A percentile compares a stretch with the other conserved stretches of the same genome.
Conservation (phyloP, 1,140 invertebrate genomes). For the Apis florea region DNA sequence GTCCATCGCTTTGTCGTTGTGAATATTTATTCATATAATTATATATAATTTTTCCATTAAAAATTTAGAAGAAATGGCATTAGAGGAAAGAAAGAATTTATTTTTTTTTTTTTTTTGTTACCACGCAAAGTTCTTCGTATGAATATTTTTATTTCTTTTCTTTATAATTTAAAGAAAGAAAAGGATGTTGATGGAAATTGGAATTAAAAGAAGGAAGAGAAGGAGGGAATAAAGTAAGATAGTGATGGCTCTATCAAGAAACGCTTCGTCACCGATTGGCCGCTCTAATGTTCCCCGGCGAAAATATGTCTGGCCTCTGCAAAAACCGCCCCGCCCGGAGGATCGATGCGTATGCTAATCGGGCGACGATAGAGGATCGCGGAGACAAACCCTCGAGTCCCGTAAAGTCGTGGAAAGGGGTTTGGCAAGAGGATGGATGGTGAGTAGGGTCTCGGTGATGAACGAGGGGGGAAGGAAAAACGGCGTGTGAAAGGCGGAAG, state of each 20-base stretch:
- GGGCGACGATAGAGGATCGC: conserved; percentile 20
- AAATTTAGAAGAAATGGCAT: no score
- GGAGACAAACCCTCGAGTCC: conserved; percentile 34
- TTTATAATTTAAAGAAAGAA: no score
- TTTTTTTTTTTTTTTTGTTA: no score
- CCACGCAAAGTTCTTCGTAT: no score
- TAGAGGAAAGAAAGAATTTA: no score
- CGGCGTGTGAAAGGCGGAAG: neutral
- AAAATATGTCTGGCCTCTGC: conserved; percentile 33
- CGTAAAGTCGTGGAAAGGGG: conserved; percentile 11
- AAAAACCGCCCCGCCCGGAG: conserved; percentile 21
- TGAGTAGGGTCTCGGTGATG: neutral
- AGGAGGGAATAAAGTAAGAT: neutral
- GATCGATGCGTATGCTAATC: conserved; percentile 53
- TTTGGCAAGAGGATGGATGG: neutral
- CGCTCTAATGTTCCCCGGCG: conserved; percentile 20
- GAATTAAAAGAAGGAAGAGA: neutral
- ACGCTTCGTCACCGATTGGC: conserved; percentile 47
- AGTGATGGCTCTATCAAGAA: conserved; percentile 29
- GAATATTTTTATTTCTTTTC: no score
- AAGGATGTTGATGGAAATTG: neutral
- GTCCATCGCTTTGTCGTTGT: no score
- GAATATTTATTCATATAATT: no score
- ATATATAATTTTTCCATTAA: no score
- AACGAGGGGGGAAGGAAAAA: neutral